These are phyloP conservation scores for Neocrepidodera transversa DNA, from an alignment of 2,888 invertebrate genomes.

Conservation along the genomic window DNA sequence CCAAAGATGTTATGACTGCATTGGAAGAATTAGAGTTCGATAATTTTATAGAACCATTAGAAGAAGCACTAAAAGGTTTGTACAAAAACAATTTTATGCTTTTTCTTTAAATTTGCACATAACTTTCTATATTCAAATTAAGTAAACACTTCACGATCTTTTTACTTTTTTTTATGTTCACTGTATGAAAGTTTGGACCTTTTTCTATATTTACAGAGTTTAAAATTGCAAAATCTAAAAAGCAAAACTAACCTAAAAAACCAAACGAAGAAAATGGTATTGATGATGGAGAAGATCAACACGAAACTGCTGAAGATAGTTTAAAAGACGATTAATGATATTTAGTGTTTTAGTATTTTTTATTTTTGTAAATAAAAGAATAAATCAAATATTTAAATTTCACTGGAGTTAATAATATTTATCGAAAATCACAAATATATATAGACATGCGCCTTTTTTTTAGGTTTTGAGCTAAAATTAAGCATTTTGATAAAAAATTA, in stretches of 20 bases:
- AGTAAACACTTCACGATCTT: too few relatives aligned
- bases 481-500: too few relatives aligned
- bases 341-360: background rate
- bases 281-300: constrained; percentile 23
- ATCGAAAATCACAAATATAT: too few relatives aligned
- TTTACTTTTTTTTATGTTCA: too few relatives aligned
- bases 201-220: constrained; percentile 43
- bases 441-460: too few relatives aligned
- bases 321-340: constrained; percentile 9
- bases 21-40: constrained; percentile 93
- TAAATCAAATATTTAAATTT: too few relatives aligned
- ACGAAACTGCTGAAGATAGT: constrained; percentile 35
- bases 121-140: too few relatives aligned
- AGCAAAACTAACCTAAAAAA: constrained; percentile 43
- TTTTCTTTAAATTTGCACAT: background rate
- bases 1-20: constrained; percentile 87
- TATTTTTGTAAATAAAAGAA: constrained; percentile 11
- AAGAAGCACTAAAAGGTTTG: constrained; percentile 72
- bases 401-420: too few relatives aligned
- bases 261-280: constrained; percentile 42
- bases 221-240: constrained; percentile 47
- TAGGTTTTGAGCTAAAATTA: too few relatives aligned
- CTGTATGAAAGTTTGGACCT: too few relatives aligned
- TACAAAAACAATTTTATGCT: constrained; percentile 1
- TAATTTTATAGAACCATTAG: constrained; percentile 81